Conservation (phyloP, 2,888 invertebrate species). For the Lasioglossum malachurum region DNA sequence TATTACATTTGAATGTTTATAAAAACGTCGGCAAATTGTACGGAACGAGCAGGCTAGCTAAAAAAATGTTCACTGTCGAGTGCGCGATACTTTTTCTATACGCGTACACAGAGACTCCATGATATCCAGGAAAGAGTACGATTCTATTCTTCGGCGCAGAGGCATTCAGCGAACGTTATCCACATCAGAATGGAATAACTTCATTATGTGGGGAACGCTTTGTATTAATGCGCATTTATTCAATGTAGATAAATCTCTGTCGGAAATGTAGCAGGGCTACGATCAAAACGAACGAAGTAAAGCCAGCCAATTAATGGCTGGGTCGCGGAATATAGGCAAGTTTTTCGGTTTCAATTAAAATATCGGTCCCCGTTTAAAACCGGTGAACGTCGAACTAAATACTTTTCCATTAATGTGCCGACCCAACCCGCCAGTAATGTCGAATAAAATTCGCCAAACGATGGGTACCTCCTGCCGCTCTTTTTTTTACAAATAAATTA, state of each 20-base stretch:
- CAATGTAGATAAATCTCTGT: background rate
- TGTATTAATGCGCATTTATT: background rate
- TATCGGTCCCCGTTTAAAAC: background rate
- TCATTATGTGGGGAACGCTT: background rate
- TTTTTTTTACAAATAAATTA: background rate
- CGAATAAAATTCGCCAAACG: background rate
- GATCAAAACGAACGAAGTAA: conserved; percentile 7
- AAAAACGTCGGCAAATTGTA: background rate
- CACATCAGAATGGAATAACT: background rate
- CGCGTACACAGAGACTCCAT: background rate
- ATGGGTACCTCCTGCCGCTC: background rate
- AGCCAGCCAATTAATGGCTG: conserved; percentile 30
- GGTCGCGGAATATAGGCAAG: conserved; percentile 2
- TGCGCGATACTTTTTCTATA: background rate
- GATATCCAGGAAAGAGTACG: background rate
- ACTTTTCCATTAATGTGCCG: conserved; percentile 27
- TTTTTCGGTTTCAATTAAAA: conserved; percentile 48
- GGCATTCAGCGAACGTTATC: background rate
- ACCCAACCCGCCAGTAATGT: background rate
- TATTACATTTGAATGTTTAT: background rate
- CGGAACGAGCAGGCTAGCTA: background rate
- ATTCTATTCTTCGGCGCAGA: background rate
- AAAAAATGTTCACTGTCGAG: background rate
- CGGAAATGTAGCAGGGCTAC: background rate
- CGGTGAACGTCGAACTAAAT: conserved; percentile 23